phyloP scores from a whole-genome alignment of 2,113 vertebrate species.

The Phycodurus eques region DNA sequence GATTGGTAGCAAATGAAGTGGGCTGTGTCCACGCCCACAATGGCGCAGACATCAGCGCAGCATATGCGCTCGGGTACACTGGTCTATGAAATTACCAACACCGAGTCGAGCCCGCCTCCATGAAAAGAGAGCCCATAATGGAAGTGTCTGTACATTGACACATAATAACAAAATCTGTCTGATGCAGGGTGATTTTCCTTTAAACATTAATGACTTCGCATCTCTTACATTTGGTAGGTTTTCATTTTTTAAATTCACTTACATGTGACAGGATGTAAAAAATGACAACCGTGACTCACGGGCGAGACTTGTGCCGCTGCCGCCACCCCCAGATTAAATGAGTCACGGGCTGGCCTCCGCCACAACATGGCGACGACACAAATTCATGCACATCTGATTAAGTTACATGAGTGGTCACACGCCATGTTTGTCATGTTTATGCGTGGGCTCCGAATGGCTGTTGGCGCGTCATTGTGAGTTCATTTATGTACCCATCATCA shows the following conservation, averaged over 20 bases:
- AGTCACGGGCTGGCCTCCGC: not conserved
- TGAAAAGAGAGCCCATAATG: not conserved
- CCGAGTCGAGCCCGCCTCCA: too few species aligned
- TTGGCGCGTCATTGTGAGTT: not conserved
- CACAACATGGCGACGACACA: not conserved
- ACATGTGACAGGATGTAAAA: not conserved
- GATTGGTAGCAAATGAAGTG: too few species aligned
- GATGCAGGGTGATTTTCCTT: not conserved
- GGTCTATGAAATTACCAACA: too few species aligned
- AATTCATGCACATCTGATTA: constrained; percentile 3
- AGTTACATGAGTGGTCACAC: not conserved
- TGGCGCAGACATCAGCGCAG: too few species aligned
- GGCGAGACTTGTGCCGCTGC: not conserved
- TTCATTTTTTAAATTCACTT: not conserved
- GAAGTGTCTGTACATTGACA: not conserved
- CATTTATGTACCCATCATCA: not conserved
- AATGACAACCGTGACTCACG: not conserved
- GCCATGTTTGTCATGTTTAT: not conserved
- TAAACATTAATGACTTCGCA: not conserved
- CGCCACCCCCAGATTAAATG: not conserved
- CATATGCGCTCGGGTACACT: too few species aligned
- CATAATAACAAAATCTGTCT: not conserved
- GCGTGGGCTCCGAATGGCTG: not conserved
- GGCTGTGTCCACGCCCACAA: too few species aligned
- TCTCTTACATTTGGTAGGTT: not conserved